A percentile compares a stretch with the other conserved stretches of the same genome.
These are phyloP conservation scores for Pavo muticus DNA, from an alignment of 2,113 vertebrate species.

Conservation along the genomic window DNA sequence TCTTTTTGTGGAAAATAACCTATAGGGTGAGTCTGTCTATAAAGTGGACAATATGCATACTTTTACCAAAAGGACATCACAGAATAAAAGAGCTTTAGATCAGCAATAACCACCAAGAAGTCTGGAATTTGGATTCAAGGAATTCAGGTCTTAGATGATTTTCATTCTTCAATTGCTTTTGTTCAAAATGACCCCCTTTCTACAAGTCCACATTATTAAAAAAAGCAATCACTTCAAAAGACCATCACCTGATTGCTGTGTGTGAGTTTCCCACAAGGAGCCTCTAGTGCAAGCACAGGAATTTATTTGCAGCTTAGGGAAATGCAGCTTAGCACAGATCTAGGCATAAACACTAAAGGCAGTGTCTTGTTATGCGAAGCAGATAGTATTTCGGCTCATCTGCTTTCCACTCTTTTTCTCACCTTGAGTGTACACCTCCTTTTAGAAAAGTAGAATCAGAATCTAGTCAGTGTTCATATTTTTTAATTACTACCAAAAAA, in stretches of 20 bases:
- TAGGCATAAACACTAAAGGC: not conserved
- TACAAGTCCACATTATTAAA: not conserved
- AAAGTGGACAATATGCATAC: not conserved
- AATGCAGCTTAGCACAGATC: not conserved
- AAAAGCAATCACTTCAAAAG: not conserved
- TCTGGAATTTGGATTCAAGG: not conserved
- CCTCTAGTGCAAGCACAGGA: not conserved
- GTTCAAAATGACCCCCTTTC: not conserved
- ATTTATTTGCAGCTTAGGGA: not conserved
- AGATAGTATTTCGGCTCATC: not conserved
- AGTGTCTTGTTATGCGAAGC: not conserved
- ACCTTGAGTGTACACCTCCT: not conserved
- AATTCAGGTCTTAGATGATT: not conserved
- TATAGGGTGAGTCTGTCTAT: not conserved
- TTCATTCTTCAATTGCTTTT: not conserved
- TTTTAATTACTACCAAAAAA: not conserved
- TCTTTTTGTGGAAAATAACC: not conserved
- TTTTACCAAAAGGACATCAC: not conserved
- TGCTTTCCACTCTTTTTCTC: not conserved
- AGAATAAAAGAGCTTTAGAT: not conserved
- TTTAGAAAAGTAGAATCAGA: not conserved
- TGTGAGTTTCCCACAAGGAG: not conserved
- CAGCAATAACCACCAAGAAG: not conserved
- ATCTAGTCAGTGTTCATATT: not conserved
- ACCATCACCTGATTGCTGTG: not conserved